Evolutionary conservation across 2,113 vertebrate species (phyloP).

Genomic region (Erythrocercus mccallii): DNA sequence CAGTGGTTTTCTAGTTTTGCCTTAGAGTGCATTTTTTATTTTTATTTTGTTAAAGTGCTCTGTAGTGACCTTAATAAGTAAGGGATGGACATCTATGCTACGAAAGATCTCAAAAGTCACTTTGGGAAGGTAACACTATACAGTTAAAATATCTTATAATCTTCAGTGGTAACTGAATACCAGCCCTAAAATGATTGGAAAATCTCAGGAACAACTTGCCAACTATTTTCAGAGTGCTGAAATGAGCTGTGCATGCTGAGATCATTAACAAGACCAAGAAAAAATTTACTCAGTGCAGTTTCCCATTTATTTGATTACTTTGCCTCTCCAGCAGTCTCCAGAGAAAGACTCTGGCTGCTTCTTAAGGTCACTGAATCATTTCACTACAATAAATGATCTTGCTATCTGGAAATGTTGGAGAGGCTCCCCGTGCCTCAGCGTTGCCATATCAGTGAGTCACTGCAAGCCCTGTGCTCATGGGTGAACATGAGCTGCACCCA

Average conservation of each 20-base stretch:
- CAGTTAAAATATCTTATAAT: neutral
- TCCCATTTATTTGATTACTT: neutral
- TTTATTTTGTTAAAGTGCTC: neutral
- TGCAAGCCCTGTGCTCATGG: neutral
- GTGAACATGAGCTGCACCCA: neutral
- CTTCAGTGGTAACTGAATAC: neutral
- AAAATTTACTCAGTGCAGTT: neutral
- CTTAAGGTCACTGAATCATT: conserved; percentile 38
- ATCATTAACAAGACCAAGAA: neutral
- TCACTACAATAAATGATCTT: neutral
- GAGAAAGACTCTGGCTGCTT: conserved; percentile 20
- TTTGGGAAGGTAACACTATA: neutral
- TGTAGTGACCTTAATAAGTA: neutral
- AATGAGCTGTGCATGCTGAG: neutral
- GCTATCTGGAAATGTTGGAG: neutral
- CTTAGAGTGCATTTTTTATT: neutral
- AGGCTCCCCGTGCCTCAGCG: rapidly evolving
- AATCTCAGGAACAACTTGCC: neutral
- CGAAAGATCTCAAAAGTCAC: neutral
- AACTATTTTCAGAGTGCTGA: neutral
- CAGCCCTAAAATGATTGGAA: neutral
- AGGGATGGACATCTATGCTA: neutral
- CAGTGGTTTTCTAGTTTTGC: neutral
- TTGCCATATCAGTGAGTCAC: neutral
- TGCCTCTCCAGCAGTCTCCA: neutral